Evolutionary conservation across 2,888 invertebrate species (phyloP), one percentile per base, ranked within the genome.

Genomic region (Eupithecia insigniata): DNA sequence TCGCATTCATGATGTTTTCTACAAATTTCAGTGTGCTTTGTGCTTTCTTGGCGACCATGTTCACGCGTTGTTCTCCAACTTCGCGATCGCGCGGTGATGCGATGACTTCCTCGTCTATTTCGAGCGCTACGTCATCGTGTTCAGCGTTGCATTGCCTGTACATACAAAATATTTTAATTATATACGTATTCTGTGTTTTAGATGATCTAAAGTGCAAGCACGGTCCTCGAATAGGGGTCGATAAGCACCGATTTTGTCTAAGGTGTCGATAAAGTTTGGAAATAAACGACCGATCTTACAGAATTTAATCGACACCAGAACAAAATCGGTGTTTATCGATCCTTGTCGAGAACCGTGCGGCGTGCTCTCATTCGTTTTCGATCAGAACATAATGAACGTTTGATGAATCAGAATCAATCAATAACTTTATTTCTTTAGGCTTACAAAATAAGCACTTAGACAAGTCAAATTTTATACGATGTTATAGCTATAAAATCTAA

Each of bases 31-130:
- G 92, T 4, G 92, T 80, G 81, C 93, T 93, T 73, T 90, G 90
- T 8, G 92, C 90, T 73, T 87, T 90, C 85, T 92, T 93, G 12
- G 92, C 84, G 6, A 82, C 72, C 8, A 92, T 86, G 75, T 83
- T 86, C 34, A 86, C 76, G 71, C 85, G 84, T 28, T 84, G 72
- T 5, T 88, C 87, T 51, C 69, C 14, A 22, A 4, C 55, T 4
- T 30, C 60, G 8, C 7, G 18, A 18, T 16, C 5, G 30, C 1
- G 28, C 22, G 79, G 67, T 10, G 75, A 74, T 55, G 84, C 85
- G 1, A 76, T 60, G 18, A 79, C 78, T 22, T 83, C 84, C 39
- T 84, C 80, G 74, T 76, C 60, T 10, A 61, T 2, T 1, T 61
- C 61, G 1, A 7, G 10, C n/a, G 32, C 32, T 30, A 32, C 10